These are phyloP conservation scores for Harmothoe impar DNA, from an alignment of 2,888 invertebrate species.

Conservation along the genomic window DNA sequence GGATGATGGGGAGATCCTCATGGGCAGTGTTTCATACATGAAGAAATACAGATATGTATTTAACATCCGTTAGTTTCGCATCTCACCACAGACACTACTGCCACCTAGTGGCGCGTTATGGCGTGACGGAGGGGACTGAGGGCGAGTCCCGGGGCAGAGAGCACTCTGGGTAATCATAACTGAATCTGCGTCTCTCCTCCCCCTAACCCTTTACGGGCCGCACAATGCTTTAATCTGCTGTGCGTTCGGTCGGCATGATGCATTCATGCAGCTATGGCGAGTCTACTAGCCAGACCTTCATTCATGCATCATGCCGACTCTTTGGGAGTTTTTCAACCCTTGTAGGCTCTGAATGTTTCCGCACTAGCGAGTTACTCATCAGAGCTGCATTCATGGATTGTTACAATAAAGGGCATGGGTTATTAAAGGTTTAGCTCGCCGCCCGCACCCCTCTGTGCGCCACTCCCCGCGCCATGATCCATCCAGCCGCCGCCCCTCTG, in stretches of 20 bases:
- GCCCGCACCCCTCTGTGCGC: not conserved
- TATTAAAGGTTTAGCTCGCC: not conserved
- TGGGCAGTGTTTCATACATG: too few relatives aligned
- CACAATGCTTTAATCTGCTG: not conserved
- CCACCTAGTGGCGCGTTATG: too few relatives aligned
- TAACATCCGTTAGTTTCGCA: too few relatives aligned
- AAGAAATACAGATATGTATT: too few relatives aligned
- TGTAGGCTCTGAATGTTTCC: too few relatives aligned
- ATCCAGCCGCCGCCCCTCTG: not conserved
- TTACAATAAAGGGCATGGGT: too few relatives aligned
- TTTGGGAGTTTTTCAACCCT: too few relatives aligned
- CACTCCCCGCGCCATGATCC: not conserved
- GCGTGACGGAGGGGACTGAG: not conserved
- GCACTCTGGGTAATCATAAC: slow-evolving; percentile 41
- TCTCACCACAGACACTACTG: too few relatives aligned
- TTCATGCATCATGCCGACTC: too few relatives aligned
- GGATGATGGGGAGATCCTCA: too few relatives aligned
- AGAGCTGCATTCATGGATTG: too few relatives aligned
- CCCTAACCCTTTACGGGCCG: not conserved
- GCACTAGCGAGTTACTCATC: too few relatives aligned
- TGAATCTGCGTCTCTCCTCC: not conserved
- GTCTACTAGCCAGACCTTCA: not conserved
- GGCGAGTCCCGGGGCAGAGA: not conserved
- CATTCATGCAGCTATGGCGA: not conserved
- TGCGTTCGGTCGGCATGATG: not conserved